These are phyloP conservation scores for Bemisia tabaci DNA, from an alignment of 1,140 invertebrate species.

Conservation along the genomic window DNA sequence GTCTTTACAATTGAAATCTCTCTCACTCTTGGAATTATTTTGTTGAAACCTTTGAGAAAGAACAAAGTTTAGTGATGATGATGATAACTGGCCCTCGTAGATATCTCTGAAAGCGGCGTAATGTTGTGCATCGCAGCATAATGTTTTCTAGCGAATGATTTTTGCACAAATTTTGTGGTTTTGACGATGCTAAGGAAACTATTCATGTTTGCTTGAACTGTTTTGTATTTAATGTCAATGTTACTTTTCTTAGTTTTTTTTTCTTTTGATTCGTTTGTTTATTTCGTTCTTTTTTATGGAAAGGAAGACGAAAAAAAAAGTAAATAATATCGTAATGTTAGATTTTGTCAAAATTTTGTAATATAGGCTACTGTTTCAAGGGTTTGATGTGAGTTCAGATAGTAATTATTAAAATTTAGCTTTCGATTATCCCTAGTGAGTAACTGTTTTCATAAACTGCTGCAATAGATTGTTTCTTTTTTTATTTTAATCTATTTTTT, in stretches of 20 bases:
- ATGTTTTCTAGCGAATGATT: background rate
- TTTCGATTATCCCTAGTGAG: background rate
- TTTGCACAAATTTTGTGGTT: background rate
- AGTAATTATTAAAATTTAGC: background rate
- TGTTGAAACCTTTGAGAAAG: too few relatives aligned
- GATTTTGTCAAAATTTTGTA: background rate
- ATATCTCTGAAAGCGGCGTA: background rate
- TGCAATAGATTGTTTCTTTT: background rate
- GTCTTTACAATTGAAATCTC: too few relatives aligned
- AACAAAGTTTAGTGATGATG: background rate
- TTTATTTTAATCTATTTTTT: background rate
- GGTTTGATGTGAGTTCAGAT: background rate
- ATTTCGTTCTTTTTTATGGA: background rate
- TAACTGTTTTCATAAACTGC: background rate
- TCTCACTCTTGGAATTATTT: too few relatives aligned
- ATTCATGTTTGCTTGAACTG: background rate
- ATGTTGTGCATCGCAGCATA: background rate
- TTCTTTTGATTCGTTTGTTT: background rate
- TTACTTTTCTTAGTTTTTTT: background rate
- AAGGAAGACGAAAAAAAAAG: background rate
- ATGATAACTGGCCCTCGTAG: background rate
- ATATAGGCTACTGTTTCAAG: background rate
- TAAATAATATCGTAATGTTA: background rate
- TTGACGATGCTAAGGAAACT: background rate
- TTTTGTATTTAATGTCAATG: background rate